A percentile compares a stretch with the other conserved stretches of the same genome.
These are phyloP conservation scores for Tenebrio molitor DNA, from an alignment of 1,140 invertebrate species.

Conservation along the genomic window DNA sequence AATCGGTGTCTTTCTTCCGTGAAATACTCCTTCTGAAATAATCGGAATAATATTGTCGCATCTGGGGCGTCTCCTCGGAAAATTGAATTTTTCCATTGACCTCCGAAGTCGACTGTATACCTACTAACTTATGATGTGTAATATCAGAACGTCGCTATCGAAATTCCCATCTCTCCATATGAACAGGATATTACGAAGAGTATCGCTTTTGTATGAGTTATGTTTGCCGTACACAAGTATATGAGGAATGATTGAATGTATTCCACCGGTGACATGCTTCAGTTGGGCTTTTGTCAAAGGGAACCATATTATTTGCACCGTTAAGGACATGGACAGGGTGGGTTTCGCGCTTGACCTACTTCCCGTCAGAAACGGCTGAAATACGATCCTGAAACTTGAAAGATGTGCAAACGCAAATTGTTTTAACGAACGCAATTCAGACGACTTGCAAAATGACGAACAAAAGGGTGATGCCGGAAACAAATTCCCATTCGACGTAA, in stretches of 20 bases:
- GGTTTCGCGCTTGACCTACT: not conserved
- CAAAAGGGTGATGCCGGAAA: constrained; percentile 6
- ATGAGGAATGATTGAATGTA: constrained; percentile 22
- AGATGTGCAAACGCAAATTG: constrained; percentile 11
- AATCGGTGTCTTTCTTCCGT: too few species aligned
- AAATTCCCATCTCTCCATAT: constrained; percentile 23
- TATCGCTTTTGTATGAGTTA: constrained; percentile 20
- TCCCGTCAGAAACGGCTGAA: not conserved
- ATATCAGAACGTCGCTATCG: constrained; percentile 6
- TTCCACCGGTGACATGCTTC: constrained; percentile 12
- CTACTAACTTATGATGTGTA: constrained; percentile 25
- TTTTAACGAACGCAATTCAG: constrained; percentile 4
- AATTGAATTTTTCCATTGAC: constrained; percentile 38
- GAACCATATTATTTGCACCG: not conserved
- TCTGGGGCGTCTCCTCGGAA: constrained; percentile 22
- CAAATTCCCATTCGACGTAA: not conserved
- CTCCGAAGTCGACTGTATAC: constrained; percentile 14
- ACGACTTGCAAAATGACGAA: not conserved
- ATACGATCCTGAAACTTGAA: not conserved
- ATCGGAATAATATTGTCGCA: constrained; percentile 22
- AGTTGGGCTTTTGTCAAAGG: constrained; percentile 10
- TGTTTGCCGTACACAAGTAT: constrained; percentile 6
- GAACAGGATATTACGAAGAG: constrained; percentile 1
- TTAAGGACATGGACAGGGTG: not conserved
- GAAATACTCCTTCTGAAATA: not conserved